These are phyloP conservation scores for Acanthosepion lycidas DNA, from an alignment of 2,888 invertebrate species.

Conservation along the genomic window DNA sequence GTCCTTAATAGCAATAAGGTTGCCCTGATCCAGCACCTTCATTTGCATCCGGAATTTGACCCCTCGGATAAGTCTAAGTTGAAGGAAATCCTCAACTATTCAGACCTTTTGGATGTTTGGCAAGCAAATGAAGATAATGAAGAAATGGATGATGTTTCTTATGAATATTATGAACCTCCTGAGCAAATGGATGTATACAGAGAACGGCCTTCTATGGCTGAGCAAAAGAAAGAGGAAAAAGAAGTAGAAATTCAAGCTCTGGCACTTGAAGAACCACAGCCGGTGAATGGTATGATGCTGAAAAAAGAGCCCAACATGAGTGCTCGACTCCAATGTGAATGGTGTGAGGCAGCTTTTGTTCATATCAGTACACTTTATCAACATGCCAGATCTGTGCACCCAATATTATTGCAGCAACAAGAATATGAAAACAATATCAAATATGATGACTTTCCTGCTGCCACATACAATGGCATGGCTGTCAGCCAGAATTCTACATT, in stretches of 20 bases:
- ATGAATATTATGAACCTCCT: neutral
- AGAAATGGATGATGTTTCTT: slow-evolving; percentile 37
- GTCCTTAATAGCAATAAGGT: slow-evolving; percentile 61
- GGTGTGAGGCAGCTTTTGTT: slow-evolving; percentile 67
- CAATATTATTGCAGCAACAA: slow-evolving; percentile 63
- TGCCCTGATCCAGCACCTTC: slow-evolving; percentile 64
- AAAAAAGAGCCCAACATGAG: neutral
- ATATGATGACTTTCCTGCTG: neutral
- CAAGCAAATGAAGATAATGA: neutral
- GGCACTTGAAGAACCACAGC: slow-evolving; percentile 38
- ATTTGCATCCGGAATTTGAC: slow-evolving; percentile 62
- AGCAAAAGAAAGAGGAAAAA: slow-evolving; percentile 14
- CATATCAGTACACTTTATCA: slow-evolving; percentile 67
- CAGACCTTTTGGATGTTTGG: slow-evolving; percentile 6
- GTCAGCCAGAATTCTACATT: slow-evolving; percentile 38
- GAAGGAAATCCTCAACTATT: slow-evolving; percentile 23
- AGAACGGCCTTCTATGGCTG: neutral
- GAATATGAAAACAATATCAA: slow-evolving; percentile 59
- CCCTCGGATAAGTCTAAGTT: slow-evolving; percentile 40
- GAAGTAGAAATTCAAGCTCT: neutral
- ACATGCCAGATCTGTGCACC: slow-evolving; percentile 66
- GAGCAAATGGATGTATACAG: neutral
- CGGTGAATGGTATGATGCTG: slow-evolving; percentile 44
- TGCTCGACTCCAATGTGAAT: slow-evolving; percentile 63
- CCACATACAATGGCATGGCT: slow-evolving; percentile 6